Percentiles rank a stretch among this genome's conserved stretches.
Conservation (phyloP, 2,797 vertebrate genomes). For the Pseudochromis fuscus region DNA sequence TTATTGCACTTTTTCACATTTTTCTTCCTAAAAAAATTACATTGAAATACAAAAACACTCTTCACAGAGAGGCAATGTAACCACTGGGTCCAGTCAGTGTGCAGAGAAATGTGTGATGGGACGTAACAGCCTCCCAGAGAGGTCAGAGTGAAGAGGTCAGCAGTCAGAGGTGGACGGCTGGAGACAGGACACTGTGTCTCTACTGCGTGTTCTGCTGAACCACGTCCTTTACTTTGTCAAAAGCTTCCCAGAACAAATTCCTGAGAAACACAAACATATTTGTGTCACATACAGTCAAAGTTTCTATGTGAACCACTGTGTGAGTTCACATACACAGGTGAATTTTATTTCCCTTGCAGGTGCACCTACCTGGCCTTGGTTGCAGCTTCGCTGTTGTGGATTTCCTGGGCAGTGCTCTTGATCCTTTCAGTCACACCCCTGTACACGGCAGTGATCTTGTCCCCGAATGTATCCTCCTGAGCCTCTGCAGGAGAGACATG, state of each 20-base stretch:
- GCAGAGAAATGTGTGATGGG: conserved; percentile 7
- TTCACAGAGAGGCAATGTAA: conserved; percentile 15
- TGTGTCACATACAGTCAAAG: neutral
- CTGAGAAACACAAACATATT: conserved; percentile 54
- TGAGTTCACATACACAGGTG: too few relatives aligned
- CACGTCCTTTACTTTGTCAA: neutral
- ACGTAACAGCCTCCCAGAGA: neutral
- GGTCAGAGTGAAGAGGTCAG: conserved; percentile 20
- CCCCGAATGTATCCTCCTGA: conserved; percentile 52
- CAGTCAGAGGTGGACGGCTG: neutral
- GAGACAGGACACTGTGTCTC: neutral
- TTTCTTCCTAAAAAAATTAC: conserved; percentile 23
- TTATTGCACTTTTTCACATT: conserved; percentile 32
- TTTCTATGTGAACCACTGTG: neutral
- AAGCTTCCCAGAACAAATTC: conserved; percentile 38
- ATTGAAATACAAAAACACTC: conserved; percentile 7
- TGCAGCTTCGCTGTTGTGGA: conserved; percentile 63
- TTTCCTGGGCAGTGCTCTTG: rapidly evolving
- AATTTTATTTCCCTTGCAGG: neutral
- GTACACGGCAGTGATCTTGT: conserved; percentile 36
- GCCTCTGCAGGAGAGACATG: conserved; percentile 73
- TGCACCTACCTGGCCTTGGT: conserved; percentile 63
- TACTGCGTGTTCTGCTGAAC: rapidly evolving
- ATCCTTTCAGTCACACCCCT: conserved; percentile 49
- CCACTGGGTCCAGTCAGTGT: conserved; percentile 5